These are phyloP conservation scores for Pluvialis apricaria DNA, from an alignment of 2,113 vertebrate species.

Conservation along the genomic window DNA sequence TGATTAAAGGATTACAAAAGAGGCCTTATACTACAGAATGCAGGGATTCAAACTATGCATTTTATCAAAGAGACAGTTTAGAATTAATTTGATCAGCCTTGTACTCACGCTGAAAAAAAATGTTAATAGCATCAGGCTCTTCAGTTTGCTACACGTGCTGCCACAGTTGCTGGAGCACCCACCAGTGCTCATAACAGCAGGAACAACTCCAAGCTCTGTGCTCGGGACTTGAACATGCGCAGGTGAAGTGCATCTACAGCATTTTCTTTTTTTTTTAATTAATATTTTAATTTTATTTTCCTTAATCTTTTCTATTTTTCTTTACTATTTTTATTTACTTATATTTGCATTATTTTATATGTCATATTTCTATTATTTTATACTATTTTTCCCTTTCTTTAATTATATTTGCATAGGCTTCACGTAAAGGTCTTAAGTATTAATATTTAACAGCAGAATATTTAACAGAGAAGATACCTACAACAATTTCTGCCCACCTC, in stretches of 20 bases:
- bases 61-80: conserved; percentile 43
- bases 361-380: neutral
- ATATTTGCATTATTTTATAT: neutral
- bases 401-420: neutral
- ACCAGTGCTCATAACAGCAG: neutral
- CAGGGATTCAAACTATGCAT: neutral
- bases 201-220: neutral
- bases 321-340: neutral
- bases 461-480: neutral
- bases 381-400: neutral
- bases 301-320: neutral
- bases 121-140: neutral
- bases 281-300: neutral
- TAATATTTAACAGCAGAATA: neutral
- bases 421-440: neutral
- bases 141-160: neutral
- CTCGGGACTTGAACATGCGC: neutral
- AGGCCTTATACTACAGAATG: conserved; percentile 3
- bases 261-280: neutral
- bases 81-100: conserved; percentile 17
- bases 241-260: neutral
- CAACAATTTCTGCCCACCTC: neutral
- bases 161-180: neutral
- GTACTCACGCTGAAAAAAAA: neutral
- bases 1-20: conserved; percentile 41